Evolutionary conservation across 2,113 vertebrate species (phyloP), one percentile per base, ranked within the genome.

Genomic region (Oryzias javanicus): DNA sequence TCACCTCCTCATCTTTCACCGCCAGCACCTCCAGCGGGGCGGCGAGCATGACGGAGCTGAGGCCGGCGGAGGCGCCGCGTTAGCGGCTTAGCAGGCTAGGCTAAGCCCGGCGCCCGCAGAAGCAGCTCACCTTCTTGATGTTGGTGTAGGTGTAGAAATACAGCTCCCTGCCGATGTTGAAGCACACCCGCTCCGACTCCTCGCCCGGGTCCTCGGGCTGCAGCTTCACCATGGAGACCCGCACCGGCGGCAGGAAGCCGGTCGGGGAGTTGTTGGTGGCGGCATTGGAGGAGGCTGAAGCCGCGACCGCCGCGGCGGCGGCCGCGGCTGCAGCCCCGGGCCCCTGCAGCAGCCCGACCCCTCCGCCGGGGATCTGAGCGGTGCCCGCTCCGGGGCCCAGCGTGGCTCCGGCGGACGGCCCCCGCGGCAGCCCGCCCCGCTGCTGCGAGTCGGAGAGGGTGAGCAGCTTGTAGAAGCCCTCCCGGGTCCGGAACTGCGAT

Each of bases 391-490:
- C 90, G 62, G 91, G 83, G 76, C 89, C 91, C 78, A 90, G 80
- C 68, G 90, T 79, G 63, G 91, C 78, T 61, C 89, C 90, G 40
- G 91, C 70, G 19, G 90, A 83, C 35, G 92, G 81, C 53, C 91
- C 90, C 76, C 93, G 91, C 44, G 92, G 86, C 72, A 93, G 83
- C 19, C 94, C 93, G 59, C 91, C 93, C 69, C 91, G 88, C 84
- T 92, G 91, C 81, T 92, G 91, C 14, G 92, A 93, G 79, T 93
- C 92, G 1, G 92, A 92, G 81, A 93, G 91, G 53, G 94, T 94
- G 60, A 96, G 92, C 87, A 96, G 93, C 75, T 95, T 94, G 90
- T 96, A 96, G 79, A 94, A 94, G 62, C 94, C 94, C 88, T 95
- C 94, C 55, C 94, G 91, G 78, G 94, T 96, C 74, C 94, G 91